Base-by-base conservation (phyloP, 2,797 vertebrate species). In the Melanotaenia pygmaea region DNA sequence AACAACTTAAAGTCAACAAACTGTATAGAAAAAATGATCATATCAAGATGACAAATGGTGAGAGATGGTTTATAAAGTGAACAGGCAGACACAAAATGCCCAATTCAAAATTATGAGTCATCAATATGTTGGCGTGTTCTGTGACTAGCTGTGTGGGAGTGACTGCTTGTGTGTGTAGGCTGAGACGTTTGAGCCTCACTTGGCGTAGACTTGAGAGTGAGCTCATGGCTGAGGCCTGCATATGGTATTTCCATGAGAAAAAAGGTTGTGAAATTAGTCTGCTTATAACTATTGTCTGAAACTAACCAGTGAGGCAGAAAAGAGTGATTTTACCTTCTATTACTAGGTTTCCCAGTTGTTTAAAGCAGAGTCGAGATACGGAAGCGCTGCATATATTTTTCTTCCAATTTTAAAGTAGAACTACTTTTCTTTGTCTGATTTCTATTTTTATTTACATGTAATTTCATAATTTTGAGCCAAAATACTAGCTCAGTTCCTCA, bases 171-270 rank as follows among this genome's bases (percentile, higher is more conserved):
- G 86, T 81, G 89, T 81, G 84, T 37, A 82, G 76, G 84, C 75
- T 81, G 86, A 85, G 76, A 76, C 20, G 82, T 75, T 83, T 90
- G 89, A 94, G 89, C 59, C 81, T 79, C 92, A 92, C 92, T 95
- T 96, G 95, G 95, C 94, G 76, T 82, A 86, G 90, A 86, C 90
- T 12, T 88, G 83, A 91, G 91, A 87, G 93, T 95, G 94, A 97
- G 93, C 93, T 96, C 94, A 96, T 94, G 91, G 88, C 82, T 84
- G 83, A 93, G 86, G 85, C 85, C 92, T 81, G 79, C 88, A 89
- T 92, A 94, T 92, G 93, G 91, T 93, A 93, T 94, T 95, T 95
- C 93, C 94, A 95, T 94, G 94, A 95, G 94, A 95, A 96, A 89
- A 89, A 88, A 87, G 88, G 80, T 88, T 89, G 76, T 68, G 85